Percentiles rank a stretch among this genome's conserved stretches.
phyloP scores from a whole-genome alignment of 2,888 invertebrate genomes.

The Pachycephus smyrnensis region DNA sequence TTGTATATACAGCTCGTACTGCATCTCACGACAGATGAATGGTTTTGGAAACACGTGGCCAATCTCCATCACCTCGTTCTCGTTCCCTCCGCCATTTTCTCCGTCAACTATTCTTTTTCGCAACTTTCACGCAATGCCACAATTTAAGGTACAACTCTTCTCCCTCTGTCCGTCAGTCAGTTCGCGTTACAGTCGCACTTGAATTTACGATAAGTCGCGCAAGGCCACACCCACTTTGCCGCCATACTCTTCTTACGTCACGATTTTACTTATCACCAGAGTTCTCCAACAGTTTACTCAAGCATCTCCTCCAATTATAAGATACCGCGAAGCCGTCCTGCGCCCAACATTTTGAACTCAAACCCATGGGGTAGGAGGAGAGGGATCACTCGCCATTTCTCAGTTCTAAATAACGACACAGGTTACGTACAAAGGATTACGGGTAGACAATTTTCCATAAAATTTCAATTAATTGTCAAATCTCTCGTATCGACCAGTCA shows the following conservation, averaged over 20 bases:
- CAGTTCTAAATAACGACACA: too few species aligned
- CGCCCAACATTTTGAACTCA: too few species aligned
- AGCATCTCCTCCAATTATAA: background rate
- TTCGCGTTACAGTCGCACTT: background rate
- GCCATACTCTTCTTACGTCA: background rate
- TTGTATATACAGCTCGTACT: conserved; percentile 27
- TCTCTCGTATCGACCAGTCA: too few species aligned
- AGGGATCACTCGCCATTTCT: too few species aligned
- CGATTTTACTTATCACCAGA: background rate
- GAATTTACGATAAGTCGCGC: background rate
- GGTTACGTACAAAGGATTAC: too few species aligned
- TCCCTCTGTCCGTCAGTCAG: background rate
- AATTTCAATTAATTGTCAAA: too few species aligned
- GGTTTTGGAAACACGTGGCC: conserved; percentile 22
- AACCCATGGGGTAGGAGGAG: too few species aligned
- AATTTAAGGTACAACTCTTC: background rate
- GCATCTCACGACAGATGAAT: conserved; percentile 28
- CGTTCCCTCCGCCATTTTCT: conserved; percentile 2
- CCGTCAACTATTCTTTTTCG: conserved; percentile 17
- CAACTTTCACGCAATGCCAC: background rate
- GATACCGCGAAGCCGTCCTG: background rate
- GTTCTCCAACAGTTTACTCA: background rate
- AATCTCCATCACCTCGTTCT: background rate
- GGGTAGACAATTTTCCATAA: too few species aligned
- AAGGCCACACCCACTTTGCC: background rate